Conservation (phyloP, 2,888 invertebrate species). For the Drosophila robusta region DNA sequence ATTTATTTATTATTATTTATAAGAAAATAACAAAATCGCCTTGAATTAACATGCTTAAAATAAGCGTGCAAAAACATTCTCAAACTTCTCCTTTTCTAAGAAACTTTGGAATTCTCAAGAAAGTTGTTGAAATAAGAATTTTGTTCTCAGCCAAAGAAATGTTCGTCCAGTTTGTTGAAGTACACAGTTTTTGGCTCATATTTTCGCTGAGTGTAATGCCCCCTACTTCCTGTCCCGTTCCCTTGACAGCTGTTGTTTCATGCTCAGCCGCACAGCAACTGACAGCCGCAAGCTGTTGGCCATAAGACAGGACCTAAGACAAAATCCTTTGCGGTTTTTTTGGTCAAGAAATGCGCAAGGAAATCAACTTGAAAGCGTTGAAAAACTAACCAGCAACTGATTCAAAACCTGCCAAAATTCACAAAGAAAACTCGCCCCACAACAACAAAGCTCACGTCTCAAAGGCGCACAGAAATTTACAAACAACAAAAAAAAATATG, state of each 20-base stretch:
- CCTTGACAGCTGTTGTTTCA: constrained; percentile 45
- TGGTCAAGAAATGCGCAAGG: constrained; percentile 69
- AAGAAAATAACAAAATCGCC: too few relatives aligned
- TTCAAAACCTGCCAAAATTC: constrained; percentile 10
- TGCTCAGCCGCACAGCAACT: constrained; percentile 51
- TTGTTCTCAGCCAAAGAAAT: neutral
- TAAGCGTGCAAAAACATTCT: too few relatives aligned
- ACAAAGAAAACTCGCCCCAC: neutral
- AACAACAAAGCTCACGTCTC: constrained; percentile 9
- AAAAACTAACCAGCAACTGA: constrained; percentile 18
- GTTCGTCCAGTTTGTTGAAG: neutral
- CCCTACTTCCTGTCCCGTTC: neutral
- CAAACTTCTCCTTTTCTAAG: too few relatives aligned
- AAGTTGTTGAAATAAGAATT: too few relatives aligned
- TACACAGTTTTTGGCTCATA: too few relatives aligned
- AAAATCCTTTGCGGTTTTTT: constrained; percentile 70
- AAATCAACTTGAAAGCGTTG: constrained; percentile 58
- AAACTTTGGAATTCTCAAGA: too few relatives aligned
- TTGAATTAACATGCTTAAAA: too few relatives aligned
- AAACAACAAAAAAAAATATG: constrained; percentile 12
- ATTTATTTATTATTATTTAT: too few relatives aligned
- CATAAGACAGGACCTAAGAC: constrained; percentile 25
- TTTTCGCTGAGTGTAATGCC: neutral
- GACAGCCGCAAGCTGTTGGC: constrained; percentile 43
- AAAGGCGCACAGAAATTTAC: constrained; percentile 23